phyloP scores from a whole-genome alignment of 2,113 vertebrate species.

The Mus spicilegus region DNA sequence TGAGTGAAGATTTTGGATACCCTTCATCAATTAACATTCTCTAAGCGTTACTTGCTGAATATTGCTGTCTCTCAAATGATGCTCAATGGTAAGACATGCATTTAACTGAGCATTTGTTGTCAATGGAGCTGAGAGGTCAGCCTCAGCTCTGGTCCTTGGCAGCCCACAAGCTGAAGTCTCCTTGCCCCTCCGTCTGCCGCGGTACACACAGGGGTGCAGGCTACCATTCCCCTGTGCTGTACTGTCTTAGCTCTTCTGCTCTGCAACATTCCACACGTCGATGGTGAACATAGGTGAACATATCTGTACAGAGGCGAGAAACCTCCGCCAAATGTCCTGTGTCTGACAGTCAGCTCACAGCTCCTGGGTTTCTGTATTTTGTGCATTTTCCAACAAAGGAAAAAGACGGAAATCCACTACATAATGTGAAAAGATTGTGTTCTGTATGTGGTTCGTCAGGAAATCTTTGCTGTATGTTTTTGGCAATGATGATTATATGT shows the following conservation, averaged over 20 bases:
- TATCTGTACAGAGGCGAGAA: not conserved
- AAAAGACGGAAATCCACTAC: not conserved
- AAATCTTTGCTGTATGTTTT: conserved; percentile 19
- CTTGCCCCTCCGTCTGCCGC: not conserved
- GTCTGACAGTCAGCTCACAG: not conserved
- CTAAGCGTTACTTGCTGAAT: conserved; percentile 1
- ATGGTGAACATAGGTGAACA: conserved; percentile 10
- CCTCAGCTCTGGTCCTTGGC: not conserved
- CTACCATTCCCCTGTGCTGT: not conserved
- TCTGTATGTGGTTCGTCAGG: not conserved
- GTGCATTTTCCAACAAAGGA: not conserved
- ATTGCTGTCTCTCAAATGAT: conserved; percentile 10
- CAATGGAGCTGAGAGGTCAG: conserved; percentile 8
- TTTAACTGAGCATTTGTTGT: not conserved
- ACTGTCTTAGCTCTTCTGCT: not conserved
- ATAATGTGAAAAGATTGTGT: not conserved
- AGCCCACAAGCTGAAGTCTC: not conserved
- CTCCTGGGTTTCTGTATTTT: not conserved
- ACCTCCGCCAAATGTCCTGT: not conserved
- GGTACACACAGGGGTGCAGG: conserved; percentile 17
- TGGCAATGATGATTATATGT: conserved; percentile 65
- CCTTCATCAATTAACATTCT: conserved; percentile 45
- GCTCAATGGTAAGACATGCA: not conserved
- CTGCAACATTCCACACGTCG: not conserved
- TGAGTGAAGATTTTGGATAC: conserved; percentile 24